phyloP scores from a whole-genome alignment of 1,140 invertebrate genomes.

The Zaprionus vittiger region DNA sequence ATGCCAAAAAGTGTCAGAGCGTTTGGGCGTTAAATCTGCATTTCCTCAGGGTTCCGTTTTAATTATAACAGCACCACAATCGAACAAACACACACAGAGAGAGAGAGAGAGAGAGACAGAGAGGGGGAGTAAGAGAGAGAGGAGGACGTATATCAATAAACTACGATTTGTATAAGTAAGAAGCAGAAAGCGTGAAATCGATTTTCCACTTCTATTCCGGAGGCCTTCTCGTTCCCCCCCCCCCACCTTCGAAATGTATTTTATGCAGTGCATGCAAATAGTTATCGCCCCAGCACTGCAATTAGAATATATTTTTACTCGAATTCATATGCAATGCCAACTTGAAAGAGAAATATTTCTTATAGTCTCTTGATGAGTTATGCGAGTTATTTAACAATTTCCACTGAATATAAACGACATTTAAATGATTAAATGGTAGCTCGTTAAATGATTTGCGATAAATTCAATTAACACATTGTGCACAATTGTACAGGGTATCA shows the following conservation, averaged over 20 bases:
- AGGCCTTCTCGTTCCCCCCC: background rate
- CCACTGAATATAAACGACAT: background rate
- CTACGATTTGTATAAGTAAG: constrained; percentile 11
- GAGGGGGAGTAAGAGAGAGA: no score
- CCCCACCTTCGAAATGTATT: background rate
- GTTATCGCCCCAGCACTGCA: constrained; percentile 8
- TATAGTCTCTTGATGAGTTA: background rate
- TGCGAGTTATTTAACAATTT: background rate
- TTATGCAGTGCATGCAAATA: constrained; percentile 24
- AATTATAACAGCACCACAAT: constrained; percentile 35
- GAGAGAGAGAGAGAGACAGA: constrained; percentile 1
- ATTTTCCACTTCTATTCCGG: constrained; percentile 21
- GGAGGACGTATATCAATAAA: constrained; percentile 19
- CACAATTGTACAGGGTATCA: background rate
- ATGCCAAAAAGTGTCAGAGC: constrained; percentile 50
- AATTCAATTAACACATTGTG: constrained; percentile 2
- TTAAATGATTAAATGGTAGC: background rate
- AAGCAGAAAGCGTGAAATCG: constrained; percentile 17
- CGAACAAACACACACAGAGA: background rate
- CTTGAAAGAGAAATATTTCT: background rate
- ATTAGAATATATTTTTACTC: constrained; percentile 14
- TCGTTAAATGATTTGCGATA: background rate
- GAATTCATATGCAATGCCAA: background rate
- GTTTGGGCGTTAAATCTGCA: constrained; percentile 54
- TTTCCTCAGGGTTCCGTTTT: constrained; percentile 57